phyloP scores from a whole-genome alignment of 2,797 vertebrate species.

The Avahi laniger region DNA sequence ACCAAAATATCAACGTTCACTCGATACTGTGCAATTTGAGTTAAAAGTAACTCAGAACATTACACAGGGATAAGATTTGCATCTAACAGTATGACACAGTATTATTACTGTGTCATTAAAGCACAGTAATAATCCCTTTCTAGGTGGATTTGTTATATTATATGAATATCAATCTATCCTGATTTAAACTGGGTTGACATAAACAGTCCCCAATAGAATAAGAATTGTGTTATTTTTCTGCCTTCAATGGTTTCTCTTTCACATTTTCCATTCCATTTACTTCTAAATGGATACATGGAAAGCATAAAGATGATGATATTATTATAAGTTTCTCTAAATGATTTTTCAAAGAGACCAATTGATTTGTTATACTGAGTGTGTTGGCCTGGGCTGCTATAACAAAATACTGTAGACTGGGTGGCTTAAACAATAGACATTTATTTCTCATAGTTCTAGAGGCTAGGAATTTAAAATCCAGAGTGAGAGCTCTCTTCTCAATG shows the following conservation, averaged over 20 bases:
- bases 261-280: not conserved
- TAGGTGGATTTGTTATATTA: not conserved
- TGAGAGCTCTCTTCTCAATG: too few relatives aligned
- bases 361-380: not conserved
- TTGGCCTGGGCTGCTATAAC: not conserved
- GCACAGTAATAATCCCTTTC: not conserved
- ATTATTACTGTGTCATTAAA: slow-evolving; percentile 52
- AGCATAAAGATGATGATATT: not conserved
- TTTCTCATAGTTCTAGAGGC: not conserved
- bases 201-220: not conserved
- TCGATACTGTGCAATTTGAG: slow-evolving; percentile 10
- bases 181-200: not conserved
- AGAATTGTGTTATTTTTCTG: slow-evolving; percentile 22
- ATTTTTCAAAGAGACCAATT: slow-evolving; percentile 29
- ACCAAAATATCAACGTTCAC: slow-evolving; percentile 56
- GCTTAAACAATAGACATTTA: too few relatives aligned
- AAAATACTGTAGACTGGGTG: not conserved
- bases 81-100: slow-evolving; percentile 12
- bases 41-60: slow-evolving; percentile 54
- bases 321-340: not conserved
- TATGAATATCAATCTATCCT: slow-evolving; percentile 31
- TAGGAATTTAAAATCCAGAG: not conserved
- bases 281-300: not conserved
- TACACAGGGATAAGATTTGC: not conserved
- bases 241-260: not conserved